These are phyloP conservation scores for Halictus quadricinctus DNA, from an alignment of 2,888 invertebrate species.

Conservation along the genomic window DNA sequence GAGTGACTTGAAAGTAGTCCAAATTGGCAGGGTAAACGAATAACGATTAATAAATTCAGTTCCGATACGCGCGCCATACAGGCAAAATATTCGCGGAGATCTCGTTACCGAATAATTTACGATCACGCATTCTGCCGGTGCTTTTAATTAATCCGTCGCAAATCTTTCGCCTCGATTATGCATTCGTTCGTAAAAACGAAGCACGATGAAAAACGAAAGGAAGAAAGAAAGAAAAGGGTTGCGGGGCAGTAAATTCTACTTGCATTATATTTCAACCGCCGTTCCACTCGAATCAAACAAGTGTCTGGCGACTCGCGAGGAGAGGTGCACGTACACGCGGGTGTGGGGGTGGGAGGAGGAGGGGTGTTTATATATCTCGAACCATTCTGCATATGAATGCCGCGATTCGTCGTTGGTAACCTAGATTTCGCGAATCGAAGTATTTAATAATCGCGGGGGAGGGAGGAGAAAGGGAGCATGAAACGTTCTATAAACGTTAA, in stretches of 20 bases:
- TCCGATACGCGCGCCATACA: not conserved
- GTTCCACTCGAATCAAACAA: not conserved
- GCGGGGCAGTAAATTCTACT: constrained; percentile 1
- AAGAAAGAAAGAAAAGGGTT: not conserved
- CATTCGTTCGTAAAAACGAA: not conserved
- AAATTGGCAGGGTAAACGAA: not conserved
- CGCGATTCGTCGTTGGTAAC: not conserved
- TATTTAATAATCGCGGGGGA: not conserved
- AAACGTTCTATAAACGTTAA: constrained; percentile 2
- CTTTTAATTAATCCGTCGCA: not conserved
- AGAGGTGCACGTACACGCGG: not conserved
- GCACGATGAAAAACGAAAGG: not conserved
- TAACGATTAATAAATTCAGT: not conserved
- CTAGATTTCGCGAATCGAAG: not conserved
- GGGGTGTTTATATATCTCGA: not conserved
- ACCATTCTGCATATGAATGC: constrained; percentile 6
- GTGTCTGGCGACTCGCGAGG: constrained; percentile 1
- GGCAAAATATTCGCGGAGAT: not conserved
- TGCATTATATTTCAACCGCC: not conserved
- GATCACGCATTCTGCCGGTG: not conserved
- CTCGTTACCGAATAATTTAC: constrained; percentile 5
- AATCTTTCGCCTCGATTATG: constrained; percentile 4
- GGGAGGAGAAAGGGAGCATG: not conserved
- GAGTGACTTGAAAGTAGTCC: not conserved
- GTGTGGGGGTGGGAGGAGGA: not conserved